Evolutionary conservation across 2,113 vertebrate species (phyloP).

Genomic region (Crotalus tigris): DNA sequence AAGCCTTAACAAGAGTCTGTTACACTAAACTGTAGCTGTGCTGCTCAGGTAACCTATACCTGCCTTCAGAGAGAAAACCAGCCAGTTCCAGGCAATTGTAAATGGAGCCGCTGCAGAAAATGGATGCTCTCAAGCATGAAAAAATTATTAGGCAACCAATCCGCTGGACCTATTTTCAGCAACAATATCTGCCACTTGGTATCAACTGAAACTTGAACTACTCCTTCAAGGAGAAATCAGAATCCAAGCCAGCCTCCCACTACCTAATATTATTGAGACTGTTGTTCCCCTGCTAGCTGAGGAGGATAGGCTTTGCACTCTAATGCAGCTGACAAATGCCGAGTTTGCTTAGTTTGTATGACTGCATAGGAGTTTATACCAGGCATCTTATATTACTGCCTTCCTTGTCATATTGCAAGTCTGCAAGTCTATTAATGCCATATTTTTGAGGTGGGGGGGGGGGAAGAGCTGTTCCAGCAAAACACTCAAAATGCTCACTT

Average conservation of each 20-base stretch:
- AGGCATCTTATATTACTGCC: background rate
- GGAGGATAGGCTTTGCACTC: background rate
- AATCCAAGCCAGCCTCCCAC: background rate
- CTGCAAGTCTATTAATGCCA: background rate
- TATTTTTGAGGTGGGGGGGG: background rate
- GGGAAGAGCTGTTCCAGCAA: background rate
- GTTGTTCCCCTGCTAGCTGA: background rate
- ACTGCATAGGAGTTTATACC: background rate
- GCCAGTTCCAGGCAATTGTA: conserved; percentile 22
- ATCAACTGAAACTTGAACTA: background rate
- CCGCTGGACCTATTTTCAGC: conserved; percentile 34
- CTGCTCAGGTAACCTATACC: conserved; percentile 42
- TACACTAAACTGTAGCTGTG: conserved; percentile 51
- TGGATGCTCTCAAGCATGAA: conserved; percentile 56
- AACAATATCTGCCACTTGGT: background rate
- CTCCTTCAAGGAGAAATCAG: background rate
- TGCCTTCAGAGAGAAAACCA: conserved; percentile 21
- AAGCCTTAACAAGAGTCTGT: conserved; percentile 33
- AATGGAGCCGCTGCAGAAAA: conserved; percentile 41
- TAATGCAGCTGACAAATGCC: background rate
- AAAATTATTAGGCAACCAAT: conserved; percentile 58
- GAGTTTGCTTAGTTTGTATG: background rate
- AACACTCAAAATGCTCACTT: background rate
- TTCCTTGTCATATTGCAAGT: background rate
- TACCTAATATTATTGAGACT: background rate